phyloP scores from a whole-genome alignment of 1,140 invertebrate species.

The Solenopsis invicta region DNA sequence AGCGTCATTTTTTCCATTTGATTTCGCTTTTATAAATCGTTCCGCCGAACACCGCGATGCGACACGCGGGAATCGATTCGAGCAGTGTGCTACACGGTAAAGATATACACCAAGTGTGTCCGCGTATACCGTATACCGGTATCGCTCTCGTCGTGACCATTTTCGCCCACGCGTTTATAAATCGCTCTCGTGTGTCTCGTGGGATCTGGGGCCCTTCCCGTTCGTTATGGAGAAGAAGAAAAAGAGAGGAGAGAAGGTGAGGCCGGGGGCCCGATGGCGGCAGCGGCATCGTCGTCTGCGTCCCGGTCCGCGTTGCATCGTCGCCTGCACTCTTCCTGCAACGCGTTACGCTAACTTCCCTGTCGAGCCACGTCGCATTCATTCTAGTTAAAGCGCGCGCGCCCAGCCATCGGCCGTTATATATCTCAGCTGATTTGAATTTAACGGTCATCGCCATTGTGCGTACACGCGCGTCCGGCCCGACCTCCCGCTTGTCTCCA shows the following conservation, averaged over 20 bases:
- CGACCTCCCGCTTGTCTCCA: conserved; percentile 37
- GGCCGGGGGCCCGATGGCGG: neutral
- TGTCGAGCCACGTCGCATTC: conserved; percentile 61
- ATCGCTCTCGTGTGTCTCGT: conserved; percentile 58
- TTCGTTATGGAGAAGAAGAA: conserved; percentile 18
- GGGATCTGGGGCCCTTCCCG: conserved; percentile 14
- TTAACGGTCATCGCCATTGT: conserved; percentile 82
- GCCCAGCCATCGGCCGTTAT: conserved; percentile 77
- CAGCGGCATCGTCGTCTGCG: conserved; percentile 17
- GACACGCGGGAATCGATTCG: conserved; percentile 11
- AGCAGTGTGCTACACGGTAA: neutral
- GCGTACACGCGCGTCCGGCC: conserved; percentile 61
- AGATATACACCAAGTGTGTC: neutral
- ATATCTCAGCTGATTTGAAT: conserved; percentile 83
- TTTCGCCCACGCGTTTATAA: conserved; percentile 74
- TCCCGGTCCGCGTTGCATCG: conserved; percentile 30
- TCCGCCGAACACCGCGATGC: neutral
- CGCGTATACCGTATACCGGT: conserved; percentile 31
- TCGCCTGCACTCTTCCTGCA: conserved; percentile 43
- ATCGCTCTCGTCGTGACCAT: conserved; percentile 69
- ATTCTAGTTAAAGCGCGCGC: conserved; percentile 78
- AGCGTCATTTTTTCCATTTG: neutral
- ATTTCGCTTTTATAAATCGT: neutral
- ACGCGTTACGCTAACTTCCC: conserved; percentile 52
- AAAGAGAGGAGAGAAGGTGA: neutral